phyloP scores from a whole-genome alignment of 1,140 invertebrate genomes.

The Penaeus chinensis region DNA sequence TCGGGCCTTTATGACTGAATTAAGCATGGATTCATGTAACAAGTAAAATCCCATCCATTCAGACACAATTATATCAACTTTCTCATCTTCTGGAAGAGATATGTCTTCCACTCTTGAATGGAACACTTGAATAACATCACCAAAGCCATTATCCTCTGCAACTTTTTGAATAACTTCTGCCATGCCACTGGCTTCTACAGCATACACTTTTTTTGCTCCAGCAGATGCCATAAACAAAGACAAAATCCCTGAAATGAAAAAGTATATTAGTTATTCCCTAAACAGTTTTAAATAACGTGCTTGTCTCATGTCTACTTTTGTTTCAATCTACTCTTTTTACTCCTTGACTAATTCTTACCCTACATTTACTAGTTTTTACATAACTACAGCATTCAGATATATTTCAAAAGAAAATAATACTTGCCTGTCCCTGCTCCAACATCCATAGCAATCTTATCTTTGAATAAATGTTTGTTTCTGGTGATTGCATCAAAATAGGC shows the following conservation, averaged over 20 bases:
- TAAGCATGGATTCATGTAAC: slow-evolving; percentile 97
- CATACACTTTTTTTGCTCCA: slow-evolving; percentile 90
- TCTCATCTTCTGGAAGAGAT: slow-evolving; percentile 72
- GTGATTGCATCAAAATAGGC: slow-evolving; percentile 77
- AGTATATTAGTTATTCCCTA: background rate
- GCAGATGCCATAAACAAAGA: slow-evolving; percentile 96
- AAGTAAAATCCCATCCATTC: slow-evolving; percentile 99
- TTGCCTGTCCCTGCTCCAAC: slow-evolving; percentile 61
- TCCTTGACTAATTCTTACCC: background rate
- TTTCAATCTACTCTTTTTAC: background rate
- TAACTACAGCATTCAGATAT: background rate
- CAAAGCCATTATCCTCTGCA: slow-evolving; percentile 71
- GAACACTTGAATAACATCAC: slow-evolving; percentile 69
- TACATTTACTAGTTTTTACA: background rate
- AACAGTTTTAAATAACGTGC: slow-evolving; percentile 29
- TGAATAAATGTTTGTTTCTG: slow-evolving; percentile 72
- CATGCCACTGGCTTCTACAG: slow-evolving; percentile 90
- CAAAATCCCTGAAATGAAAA: slow-evolving; percentile 80
- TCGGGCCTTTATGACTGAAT: slow-evolving; percentile 90
- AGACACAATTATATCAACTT: slow-evolving; percentile 96
- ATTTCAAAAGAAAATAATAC: background rate
- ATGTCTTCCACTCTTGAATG: slow-evolving; percentile 78
- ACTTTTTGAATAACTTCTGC: slow-evolving; percentile 86
- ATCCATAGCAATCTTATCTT: slow-evolving; percentile 71
- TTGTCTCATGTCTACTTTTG: background rate